Conservation (phyloP, 2,888 invertebrate genomes). For the Noctuana brunneofusca region DNA sequence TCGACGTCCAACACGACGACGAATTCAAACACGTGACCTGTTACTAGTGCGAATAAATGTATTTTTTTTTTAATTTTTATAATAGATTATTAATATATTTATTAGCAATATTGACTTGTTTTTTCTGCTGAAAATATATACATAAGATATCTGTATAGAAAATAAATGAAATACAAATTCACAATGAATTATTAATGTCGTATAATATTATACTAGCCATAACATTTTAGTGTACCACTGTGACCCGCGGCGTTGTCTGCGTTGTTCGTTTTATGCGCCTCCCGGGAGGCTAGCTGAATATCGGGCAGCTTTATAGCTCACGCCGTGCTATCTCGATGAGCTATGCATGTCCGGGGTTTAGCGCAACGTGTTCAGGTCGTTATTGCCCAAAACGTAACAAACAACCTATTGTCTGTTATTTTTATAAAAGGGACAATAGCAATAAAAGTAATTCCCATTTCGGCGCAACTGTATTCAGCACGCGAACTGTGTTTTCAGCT, state of each 20-base stretch:
- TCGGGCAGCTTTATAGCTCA: constrained; percentile 42
- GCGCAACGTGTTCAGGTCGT: constrained; percentile 25
- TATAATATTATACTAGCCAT: constrained; percentile 21
- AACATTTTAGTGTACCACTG: constrained; percentile 33
- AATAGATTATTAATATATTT: neutral
- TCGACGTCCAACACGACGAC: neutral
- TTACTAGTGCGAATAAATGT: neutral
- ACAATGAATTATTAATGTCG: constrained; percentile 34
- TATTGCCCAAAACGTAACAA: constrained; percentile 28
- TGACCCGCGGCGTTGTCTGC: constrained; percentile 38
- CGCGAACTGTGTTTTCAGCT: constrained; percentile 31
- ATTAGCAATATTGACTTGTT: neutral
- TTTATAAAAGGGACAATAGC: constrained; percentile 30
- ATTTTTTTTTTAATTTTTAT: neutral
- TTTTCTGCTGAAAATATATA: neutral
- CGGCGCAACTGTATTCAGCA: constrained; percentile 9
- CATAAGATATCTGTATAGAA: constrained; percentile 12
- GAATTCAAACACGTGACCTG: neutral
- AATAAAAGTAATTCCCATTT: constrained; percentile 32
- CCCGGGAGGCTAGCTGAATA: constrained; percentile 41
- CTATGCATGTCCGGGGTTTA: constrained; percentile 34
- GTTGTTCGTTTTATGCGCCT: constrained; percentile 41
- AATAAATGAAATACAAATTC: neutral
- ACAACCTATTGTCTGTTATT: constrained; percentile 25
- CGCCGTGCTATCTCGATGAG: constrained; percentile 38